phyloP scores from a whole-genome alignment of 2,888 invertebrate genomes.

The Rapana venosa region DNA sequence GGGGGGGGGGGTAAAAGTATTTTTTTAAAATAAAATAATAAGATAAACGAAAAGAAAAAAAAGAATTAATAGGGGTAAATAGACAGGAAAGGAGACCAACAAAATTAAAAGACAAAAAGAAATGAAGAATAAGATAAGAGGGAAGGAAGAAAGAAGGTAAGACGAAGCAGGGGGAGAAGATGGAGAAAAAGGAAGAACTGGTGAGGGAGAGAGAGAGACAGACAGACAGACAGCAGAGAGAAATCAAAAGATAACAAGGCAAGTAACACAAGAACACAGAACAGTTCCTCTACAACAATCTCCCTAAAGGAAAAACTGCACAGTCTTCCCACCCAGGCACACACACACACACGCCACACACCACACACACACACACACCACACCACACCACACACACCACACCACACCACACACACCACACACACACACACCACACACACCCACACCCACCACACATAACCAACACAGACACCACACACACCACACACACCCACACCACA shows the following conservation, averaged over 20 bases:
- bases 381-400: too few relatives aligned
- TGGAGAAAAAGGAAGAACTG: not conserved
- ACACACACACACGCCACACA: not conserved
- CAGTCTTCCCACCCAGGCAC: not conserved
- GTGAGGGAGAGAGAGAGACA: not conserved
- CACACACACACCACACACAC: not conserved
- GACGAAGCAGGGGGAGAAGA: not conserved
- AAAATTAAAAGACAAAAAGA: not conserved
- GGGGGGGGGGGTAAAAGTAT: too few relatives aligned
- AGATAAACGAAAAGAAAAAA: too few relatives aligned
- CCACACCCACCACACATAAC: too few relatives aligned
- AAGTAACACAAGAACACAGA: not conserved
- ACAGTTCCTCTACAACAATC: too few relatives aligned
- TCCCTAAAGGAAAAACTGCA: not conserved
- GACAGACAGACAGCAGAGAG: not conserved
- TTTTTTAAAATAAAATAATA: too few relatives aligned
- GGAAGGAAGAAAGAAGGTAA: not conserved
- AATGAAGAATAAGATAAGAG: not conserved
- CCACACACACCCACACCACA: not conserved
- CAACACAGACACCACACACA: too few relatives aligned
- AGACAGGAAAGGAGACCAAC: too few relatives aligned
- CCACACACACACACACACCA: not conserved
- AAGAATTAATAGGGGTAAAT: too few relatives aligned
- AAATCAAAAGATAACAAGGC: not conserved
- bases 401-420: constrained; percentile 1